Base-by-base conservation (phyloP, 2,888 invertebrate genomes). In the Corbicula japonica region DNA sequence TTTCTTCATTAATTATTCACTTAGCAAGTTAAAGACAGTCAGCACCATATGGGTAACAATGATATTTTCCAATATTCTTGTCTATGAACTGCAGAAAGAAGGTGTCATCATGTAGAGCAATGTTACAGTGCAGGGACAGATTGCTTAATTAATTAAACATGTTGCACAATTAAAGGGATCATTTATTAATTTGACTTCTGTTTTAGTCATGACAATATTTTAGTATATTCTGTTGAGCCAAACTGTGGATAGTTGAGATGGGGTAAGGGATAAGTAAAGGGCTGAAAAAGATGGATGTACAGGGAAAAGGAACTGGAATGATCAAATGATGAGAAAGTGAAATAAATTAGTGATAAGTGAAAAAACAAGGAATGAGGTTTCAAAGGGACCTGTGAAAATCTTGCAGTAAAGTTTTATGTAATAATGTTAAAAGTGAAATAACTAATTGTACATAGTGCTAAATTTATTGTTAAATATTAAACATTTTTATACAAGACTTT, bases 1-100 rank as follows among this genome's bases (percentile, higher is more conserved):
- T 58, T 35, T 50, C 32, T 34, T 65, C 56, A 72, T 77, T 72
- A 72, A 77, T 65, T 60, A 77, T 77, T 77, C 66, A 71, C 30
- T 66, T 44, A 71, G 58, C n/a, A 34, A 65, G 54, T 65, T 41
- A 48, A 50, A 62, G 56, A 61, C 48, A 61, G 30, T 28, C 26
- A 18, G 61, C 28, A 77, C 35, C 77, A 77, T 72, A 72, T 77
- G 72, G 69, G 34, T 30, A 32, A 23, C 32, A 30, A 41, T n/a
- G 28, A 66, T 66, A 30, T 52, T 65, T 52, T 68, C 54, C 54
- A 68, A 68, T 54, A 66, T 38, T 61, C 52, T 63, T 30, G 54
- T 30, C 26, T 1, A 2, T 21, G 28, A 28, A 26, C 21, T 44
- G 2, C 35, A 26, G 38, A 1, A 18, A 10, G 61, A 61, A 18